Base-by-base conservation (phyloP, 2,888 invertebrate species). In the Scrobipalpa costella region DNA sequence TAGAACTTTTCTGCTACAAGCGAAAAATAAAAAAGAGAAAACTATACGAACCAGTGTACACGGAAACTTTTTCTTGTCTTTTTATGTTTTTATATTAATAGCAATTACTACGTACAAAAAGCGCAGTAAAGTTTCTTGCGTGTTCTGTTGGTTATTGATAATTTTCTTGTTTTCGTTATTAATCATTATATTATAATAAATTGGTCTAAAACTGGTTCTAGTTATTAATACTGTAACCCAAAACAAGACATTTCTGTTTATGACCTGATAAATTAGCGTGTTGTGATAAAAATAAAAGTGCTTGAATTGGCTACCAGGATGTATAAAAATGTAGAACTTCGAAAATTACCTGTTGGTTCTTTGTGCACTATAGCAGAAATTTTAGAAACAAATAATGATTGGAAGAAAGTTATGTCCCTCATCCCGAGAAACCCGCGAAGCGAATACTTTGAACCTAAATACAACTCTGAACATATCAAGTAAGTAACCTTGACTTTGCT, bases 381-480 rank as follows among this genome's bases (percentile, higher is more conserved):
- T 62, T 86, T 97, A 57, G 95, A 96, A 72, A 87, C 92, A 0
- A 92, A 93, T 64, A 92, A 94, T 66, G 93, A 93, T 59, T 97
- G 97, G 97, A 95, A 95, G 80, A 93, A 90, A 73, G 84, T 97
- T 7, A 96, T 97, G 94, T 90, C 93, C 7, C 88, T 93, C 27
- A 94, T 97, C 72, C 95, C 95, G 3, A 93, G 92, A 71, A 85
- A 92, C 62, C 80, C 93, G 57, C 78, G 84, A 65, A 80, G 83
- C 68, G 77, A 84, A 17, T 72, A 81, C 40, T 93, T 85, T 69
- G 87, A 84, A 66, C 87, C 84, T 0, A 94, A 94, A 84, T 96
- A 95, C 74, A 93, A 90, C 63, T 85, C 86, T 40, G 93, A 95
- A 73, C 93, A 95, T 73, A 92, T 95, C 68, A 90, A 87, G 95